Evolutionary conservation across 1,140 invertebrate species (phyloP).

Genomic region (Apolygus lucorum): DNA sequence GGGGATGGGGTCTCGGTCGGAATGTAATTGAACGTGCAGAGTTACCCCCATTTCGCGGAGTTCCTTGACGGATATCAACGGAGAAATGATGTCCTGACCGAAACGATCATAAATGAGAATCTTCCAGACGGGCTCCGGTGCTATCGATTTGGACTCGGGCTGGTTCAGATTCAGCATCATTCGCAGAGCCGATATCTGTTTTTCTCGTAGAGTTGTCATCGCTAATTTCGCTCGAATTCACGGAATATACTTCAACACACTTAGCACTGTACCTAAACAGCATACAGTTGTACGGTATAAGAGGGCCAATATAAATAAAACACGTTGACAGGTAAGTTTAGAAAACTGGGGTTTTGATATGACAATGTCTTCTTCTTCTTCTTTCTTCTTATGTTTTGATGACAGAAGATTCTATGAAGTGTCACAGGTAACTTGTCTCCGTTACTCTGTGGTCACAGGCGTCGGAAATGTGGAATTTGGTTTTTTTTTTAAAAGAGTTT

Average conservation of each 20-base stretch:
- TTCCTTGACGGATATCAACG: slow-evolving; percentile 91
- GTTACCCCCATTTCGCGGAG: slow-evolving; percentile 93
- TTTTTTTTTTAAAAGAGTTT: too few species aligned
- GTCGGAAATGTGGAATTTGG: too few species aligned
- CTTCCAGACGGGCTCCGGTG: slow-evolving; percentile 86
- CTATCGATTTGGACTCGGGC: slow-evolving; percentile 59
- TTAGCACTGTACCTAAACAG: too few species aligned
- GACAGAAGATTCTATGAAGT: too few species aligned
- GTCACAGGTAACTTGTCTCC: too few species aligned
- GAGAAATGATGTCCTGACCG: slow-evolving; percentile 97
- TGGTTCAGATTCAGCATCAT: slow-evolving; percentile 92
- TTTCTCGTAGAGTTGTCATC: slow-evolving; percentile 2
- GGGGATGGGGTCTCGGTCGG: slow-evolving; percentile 88
- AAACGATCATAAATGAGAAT: slow-evolving; percentile 91
- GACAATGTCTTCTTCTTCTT: not conserved
- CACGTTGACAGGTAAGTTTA: not conserved
- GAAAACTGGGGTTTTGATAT: not conserved
- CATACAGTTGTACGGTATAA: too few species aligned
- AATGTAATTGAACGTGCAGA: slow-evolving; percentile 92
- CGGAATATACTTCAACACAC: not conserved
- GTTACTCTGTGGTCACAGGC: too few species aligned
- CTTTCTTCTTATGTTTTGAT: not conserved
- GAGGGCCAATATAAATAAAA: not conserved
- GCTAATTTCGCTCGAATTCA: not conserved
- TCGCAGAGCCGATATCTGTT: slow-evolving; percentile 63